Conservation (phyloP, 2,888 invertebrate genomes). For the Shargacucullia verbasci region DNA sequence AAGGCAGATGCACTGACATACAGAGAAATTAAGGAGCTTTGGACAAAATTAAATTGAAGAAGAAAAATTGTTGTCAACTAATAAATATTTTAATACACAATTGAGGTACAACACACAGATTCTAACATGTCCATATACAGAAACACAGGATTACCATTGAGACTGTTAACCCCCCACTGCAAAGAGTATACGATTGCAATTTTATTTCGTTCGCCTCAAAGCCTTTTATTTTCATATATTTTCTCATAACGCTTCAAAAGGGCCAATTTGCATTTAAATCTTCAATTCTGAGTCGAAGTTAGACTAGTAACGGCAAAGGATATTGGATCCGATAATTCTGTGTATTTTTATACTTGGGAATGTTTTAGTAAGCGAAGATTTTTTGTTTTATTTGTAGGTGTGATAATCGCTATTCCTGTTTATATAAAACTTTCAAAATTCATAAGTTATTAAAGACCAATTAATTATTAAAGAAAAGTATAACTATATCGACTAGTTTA, state of each 20-base stretch:
- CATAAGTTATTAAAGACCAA: too few relatives aligned
- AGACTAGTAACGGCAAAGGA: conserved; percentile 16
- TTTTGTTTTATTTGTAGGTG: too few relatives aligned
- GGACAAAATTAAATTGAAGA: too few relatives aligned
- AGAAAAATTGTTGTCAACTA: too few relatives aligned
- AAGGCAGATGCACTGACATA: too few relatives aligned
- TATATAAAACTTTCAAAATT: too few relatives aligned
- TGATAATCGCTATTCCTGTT: too few relatives aligned
- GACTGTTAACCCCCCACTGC: conserved; percentile 11
- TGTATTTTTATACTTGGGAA: conserved; percentile 15
- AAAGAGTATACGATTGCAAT: conserved; percentile 39
- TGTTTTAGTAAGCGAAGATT: too few relatives aligned
- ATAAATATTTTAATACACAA: too few relatives aligned
- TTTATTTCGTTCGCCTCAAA: conserved; percentile 33
- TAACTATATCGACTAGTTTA: too few relatives aligned
- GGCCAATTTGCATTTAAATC: conserved; percentile 58
- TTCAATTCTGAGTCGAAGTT: conserved; percentile 13
- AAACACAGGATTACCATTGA: not conserved
- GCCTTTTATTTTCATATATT: conserved; percentile 44
- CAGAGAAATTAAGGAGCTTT: too few relatives aligned
- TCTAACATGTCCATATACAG: conserved; percentile 6
- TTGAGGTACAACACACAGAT: not conserved
- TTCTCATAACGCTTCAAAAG: conserved; percentile 46
- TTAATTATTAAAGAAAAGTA: too few relatives aligned
- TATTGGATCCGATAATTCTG: conserved; percentile 42